Evolutionary conservation across 1,140 invertebrate genomes (phyloP), one percentile per base, ranked within the genome.

Genomic region (Myzus persicae): DNA sequence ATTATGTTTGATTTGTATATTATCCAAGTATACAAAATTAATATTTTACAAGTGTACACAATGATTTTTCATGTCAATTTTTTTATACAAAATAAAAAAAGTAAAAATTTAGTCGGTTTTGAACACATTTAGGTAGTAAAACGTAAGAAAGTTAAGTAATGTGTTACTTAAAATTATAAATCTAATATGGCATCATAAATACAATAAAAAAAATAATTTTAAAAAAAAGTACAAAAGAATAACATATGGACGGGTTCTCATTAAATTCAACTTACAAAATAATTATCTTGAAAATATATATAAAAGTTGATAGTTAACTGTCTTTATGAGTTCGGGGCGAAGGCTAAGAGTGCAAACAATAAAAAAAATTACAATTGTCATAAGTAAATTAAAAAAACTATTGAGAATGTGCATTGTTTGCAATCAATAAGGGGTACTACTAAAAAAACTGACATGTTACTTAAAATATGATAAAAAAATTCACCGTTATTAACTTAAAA

Each of bases 331-430:
- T 93, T 51, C 46, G 91, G 91, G 91, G 42, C 91, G 46, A 93
- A 93, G 91, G 91, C 91, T 92, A 48, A 93, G 91, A 93, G 91
- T 93, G 91, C 91, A 93, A 93, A 93, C 91, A 93, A 93, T 84
- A 93, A 93, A 84, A 89, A 89, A 90, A 93, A 84, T 93, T 93
- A 93, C 91, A 93, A 84, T 84, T 26, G 31, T 81, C 42, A 36
- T 44, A 93, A 84, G 26, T 93, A 84, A 84, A 84, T 38, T 92
- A 2, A 85, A 93, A 2, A 85, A 93, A 93, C 11, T 9, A 48
- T 51, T 85, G n/a, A 93, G 36, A 93, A 93, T 93, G 76, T 93
- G 91, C 91, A 93, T 93, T 93, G 91, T 93, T 93, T 93, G 91
- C 91, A 93, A 51, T 93, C 81, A 93, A 85, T 93, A 51, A 92